Base-by-base conservation (phyloP, 1,140 invertebrate genomes). In the Macrocentrus cingulum region DNA sequence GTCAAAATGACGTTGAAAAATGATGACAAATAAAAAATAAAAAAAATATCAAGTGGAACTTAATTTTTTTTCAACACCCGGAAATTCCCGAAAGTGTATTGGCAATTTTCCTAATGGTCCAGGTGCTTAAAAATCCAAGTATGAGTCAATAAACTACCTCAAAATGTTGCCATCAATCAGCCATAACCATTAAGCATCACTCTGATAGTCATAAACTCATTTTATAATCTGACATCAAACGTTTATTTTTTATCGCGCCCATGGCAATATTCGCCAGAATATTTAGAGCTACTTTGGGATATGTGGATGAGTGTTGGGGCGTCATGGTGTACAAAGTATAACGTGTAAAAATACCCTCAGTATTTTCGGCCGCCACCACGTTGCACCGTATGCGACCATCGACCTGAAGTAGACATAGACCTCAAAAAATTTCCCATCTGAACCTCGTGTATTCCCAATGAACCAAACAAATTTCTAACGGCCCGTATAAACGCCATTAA, bases 401-500 rank as follows among this genome's bases (percentile, higher is more conserved):
- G 22, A 49, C 25, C 25, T 29, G 20, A 11, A 49, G 23, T 23
- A 49, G 8, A 18, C 46, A 46, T 32, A 49, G 19, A 23, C 25
- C 23, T 32, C 34, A n/a, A n/a, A n/a, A n/a, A n/a, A n/a, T n/a
- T n/a, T n/a, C n/a, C n/a, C n/a, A n/a, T n/a, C n/a, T n/a, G n/a
- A n/a, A n/a, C n/a, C n/a, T n/a, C n/a, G n/a, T n/a, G n/a, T n/a
- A n/a, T n/a, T n/a, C n/a, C n/a, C n/a, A n/a, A n/a, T n/a, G n/a
- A n/a, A 22, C 45, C 45, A 9, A 49, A 8, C 18, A 16, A 1
- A 42, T 16, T n/a, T 41, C 37, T 8, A 32, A 23, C 46, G 20
- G 34, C 13, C 46, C 46, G 23, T 49, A 46, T 49, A 49, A 49
- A 49, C 25, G 46, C n/a, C 46, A 49, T 49, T 49, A 49, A 49